Conservation (phyloP, 2,888 invertebrate species). For the Parapristionchus giblindavisi region DNA sequence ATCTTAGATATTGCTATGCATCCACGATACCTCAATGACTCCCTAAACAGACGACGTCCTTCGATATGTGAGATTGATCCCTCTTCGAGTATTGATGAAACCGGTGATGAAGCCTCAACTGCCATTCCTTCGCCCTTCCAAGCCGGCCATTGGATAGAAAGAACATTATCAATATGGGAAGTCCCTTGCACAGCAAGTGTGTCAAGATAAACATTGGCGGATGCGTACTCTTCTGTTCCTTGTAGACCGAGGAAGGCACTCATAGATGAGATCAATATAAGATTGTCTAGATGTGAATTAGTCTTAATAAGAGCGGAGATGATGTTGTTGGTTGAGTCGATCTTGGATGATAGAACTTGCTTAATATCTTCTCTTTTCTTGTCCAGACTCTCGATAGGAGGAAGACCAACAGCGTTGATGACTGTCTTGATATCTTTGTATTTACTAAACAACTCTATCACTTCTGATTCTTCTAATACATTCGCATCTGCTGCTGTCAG, state of each 20-base stretch:
- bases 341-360: constrained; percentile 45
- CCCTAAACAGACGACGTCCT: constrained; percentile 21
- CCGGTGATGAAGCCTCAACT: not conserved
- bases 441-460: constrained; percentile 3
- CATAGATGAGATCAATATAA: constrained; percentile 57
- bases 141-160: constrained; percentile 46
- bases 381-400: constrained; percentile 37
- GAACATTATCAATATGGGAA: constrained; percentile 22
- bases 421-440: constrained; percentile 29
- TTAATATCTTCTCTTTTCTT: constrained; percentile 44
- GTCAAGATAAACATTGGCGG: constrained; percentile 59
- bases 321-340: constrained; percentile 46
- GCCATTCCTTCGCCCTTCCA: constrained; percentile 47
- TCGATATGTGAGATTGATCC: constrained; percentile 12
- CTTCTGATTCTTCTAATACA: constrained; percentile 1
- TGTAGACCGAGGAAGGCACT: constrained; percentile 54
- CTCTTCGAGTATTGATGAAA: constrained; percentile 9
- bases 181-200: constrained; percentile 36
- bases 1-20: constrained; percentile 5
- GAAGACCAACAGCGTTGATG: constrained; percentile 48
- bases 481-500: constrained; percentile 22
- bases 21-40: constrained; percentile 32
- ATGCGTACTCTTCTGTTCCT: constrained; percentile 57
- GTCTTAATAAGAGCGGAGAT: constrained; percentile 40
- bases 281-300: constrained; percentile 41